Conservation (phyloP, 1,140 invertebrate genomes). For the Caenorhabditis remanei region DNA sequence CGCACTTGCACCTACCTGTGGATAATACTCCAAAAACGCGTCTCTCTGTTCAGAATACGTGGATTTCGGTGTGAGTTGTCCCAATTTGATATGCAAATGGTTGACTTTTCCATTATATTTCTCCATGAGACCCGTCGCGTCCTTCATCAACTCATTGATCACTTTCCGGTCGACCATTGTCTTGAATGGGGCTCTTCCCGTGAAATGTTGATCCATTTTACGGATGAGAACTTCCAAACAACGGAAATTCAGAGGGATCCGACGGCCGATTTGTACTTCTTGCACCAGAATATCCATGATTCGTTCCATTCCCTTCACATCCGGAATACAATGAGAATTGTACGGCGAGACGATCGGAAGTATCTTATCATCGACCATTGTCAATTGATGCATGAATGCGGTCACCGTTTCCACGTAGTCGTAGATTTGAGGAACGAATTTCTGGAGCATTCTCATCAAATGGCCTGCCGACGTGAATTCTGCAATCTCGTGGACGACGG, state of each 20-base stretch:
- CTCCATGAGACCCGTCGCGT: conserved; percentile 40
- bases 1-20: not conserved
- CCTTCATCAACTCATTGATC: conserved; percentile 20
- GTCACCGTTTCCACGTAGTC: not conserved
- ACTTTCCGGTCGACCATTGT: conserved; percentile 7
- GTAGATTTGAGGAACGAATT: not conserved
- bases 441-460: not conserved
- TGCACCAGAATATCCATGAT: not conserved
- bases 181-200: not conserved
- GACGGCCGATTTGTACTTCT: not conserved
- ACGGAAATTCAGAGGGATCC: conserved; percentile 21
- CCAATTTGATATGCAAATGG: no score
- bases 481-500: not conserved
- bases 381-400: not conserved
- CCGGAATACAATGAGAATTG: conserved; percentile 32
- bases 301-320: not conserved
- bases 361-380: not conserved
- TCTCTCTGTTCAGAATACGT: not conserved
- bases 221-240: not conserved
- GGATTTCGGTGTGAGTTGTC: not conserved
- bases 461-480: not conserved
- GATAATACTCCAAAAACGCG: not conserved
- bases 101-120: conserved; percentile 18
- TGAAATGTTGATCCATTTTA: conserved; percentile 9
- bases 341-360: conserved; percentile 17